phyloP scores from a whole-genome alignment of 2,888 invertebrate genomes.

The Parnassius glacialis region DNA sequence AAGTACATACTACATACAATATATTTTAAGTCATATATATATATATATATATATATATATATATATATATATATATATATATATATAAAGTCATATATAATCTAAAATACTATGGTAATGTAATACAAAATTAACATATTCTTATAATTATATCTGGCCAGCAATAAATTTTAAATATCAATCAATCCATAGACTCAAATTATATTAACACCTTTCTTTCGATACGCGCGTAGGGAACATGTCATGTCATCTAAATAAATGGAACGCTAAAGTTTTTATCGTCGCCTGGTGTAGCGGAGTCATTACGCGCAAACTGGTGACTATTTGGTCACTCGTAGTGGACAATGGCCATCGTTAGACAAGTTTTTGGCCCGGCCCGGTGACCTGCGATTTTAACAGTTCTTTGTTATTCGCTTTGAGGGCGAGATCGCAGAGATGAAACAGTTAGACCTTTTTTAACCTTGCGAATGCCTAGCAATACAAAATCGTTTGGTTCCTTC shows the following conservation, averaged over 20 bases:
- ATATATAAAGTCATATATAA: too few relatives aligned
- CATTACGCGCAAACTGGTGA: slow-evolving; percentile 4
- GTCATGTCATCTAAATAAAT: slow-evolving; percentile 19
- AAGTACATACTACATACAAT: too few relatives aligned
- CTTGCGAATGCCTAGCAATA: too few relatives aligned
- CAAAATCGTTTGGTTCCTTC: too few relatives aligned
- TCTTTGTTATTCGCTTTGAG: slow-evolving; percentile 36
- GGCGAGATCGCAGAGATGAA: slow-evolving; percentile 26
- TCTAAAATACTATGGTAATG: too few relatives aligned
- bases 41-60: too few relatives aligned
- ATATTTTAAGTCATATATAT: too few relatives aligned
- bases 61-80: too few relatives aligned
- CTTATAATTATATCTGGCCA: too few relatives aligned
- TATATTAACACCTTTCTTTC: slow-evolving; percentile 9
- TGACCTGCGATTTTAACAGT: slow-evolving; percentile 48
- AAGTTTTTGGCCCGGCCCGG: slow-evolving; percentile 35
- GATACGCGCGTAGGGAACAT: neutral
- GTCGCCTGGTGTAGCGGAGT: neutral
- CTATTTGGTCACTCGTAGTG: slow-evolving; percentile 22
- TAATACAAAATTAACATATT: too few relatives aligned
- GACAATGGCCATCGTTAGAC: slow-evolving; percentile 64
- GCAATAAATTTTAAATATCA: too few relatives aligned
- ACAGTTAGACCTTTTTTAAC: neutral
- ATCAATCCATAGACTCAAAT: slow-evolving; percentile 4
- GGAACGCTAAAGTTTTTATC: slow-evolving; percentile 8